A percentile compares a stretch with the other conserved stretches of the same genome.
Conservation (phyloP, 2,888 invertebrate species). For the Cheiracanthium punctorium region DNA sequence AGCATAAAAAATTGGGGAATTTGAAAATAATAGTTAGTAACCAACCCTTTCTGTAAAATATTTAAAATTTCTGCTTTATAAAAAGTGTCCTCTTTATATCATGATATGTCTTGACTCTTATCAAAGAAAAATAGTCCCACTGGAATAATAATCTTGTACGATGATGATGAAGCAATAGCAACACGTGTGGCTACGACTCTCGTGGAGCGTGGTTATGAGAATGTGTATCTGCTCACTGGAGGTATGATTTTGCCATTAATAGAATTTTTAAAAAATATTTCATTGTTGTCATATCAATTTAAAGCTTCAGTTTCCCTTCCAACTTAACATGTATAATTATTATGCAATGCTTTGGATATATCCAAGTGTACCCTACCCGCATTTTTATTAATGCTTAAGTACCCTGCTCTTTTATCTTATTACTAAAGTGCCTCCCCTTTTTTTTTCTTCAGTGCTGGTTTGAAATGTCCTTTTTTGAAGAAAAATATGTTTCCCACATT, state of each 20-base stretch:
- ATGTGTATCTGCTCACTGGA: conserved; percentile 78
- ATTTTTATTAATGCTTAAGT: background rate
- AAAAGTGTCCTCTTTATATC: background rate
- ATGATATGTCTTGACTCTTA: conserved; percentile 75
- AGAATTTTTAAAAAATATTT: background rate
- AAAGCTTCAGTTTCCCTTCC: background rate
- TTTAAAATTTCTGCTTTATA: background rate
- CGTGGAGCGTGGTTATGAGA: conserved; percentile 78
- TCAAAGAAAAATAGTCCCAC: conserved; percentile 77
- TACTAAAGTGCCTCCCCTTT: background rate
- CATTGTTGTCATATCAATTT: background rate
- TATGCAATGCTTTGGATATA: too few species aligned
- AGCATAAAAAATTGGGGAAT: too few species aligned
- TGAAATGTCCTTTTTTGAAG: too few species aligned
- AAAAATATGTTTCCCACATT: too few species aligned
- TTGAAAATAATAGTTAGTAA: too few species aligned
- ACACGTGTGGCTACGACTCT: conserved; percentile 76
- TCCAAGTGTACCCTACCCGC: background rate
- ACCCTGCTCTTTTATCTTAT: background rate
- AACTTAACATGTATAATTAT: background rate
- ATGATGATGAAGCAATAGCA: conserved; percentile 77
- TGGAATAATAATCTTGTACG: conserved; percentile 78
- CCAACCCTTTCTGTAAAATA: too few species aligned
- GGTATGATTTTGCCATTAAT: conserved; percentile 73
- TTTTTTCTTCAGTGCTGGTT: too few species aligned